A percentile compares a stretch with the other conserved stretches of the same genome.
phyloP scores from a whole-genome alignment of 2,113 vertebrate species.

The Cyprinus carpio region DNA sequence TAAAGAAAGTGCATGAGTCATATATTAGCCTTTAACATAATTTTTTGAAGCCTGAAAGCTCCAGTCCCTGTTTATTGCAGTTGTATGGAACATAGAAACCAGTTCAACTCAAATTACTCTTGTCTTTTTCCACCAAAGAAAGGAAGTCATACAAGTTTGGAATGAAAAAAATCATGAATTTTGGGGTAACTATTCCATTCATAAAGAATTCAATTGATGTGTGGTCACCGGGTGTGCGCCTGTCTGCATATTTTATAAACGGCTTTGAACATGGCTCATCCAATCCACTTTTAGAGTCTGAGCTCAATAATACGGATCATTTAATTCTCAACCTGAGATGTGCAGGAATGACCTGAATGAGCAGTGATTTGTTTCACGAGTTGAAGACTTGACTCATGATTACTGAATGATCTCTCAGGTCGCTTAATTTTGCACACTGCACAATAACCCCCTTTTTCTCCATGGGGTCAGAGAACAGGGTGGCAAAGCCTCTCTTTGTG shows the following conservation, averaged over 20 bases:
- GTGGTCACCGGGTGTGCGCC: constrained; percentile 3
- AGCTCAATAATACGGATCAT: constrained; percentile 12
- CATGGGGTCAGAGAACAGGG: constrained; percentile 10
- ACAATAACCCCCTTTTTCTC: constrained; percentile 17
- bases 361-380: neutral
- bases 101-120: neutral
- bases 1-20: neutral
- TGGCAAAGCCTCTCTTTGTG: constrained; percentile 39
- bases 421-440: neutral
- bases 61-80: neutral
- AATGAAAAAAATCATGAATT: neutral
- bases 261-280: constrained; percentile 13
- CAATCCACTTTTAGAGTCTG: neutral
- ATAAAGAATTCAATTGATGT: constrained; percentile 19
- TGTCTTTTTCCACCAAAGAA: neutral
- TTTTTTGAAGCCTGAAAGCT: neutral
- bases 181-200: neutral
- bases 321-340: constrained; percentile 3
- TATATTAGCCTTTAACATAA: neutral
- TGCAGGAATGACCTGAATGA: neutral
- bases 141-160: neutral
- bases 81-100: neutral
- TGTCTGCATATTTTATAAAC: constrained; percentile 18
- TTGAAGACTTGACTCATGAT: neutral
- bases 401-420: neutral